Conservation (phyloP, 1,140 invertebrate genomes). For the Tetranychus urticae region DNA sequence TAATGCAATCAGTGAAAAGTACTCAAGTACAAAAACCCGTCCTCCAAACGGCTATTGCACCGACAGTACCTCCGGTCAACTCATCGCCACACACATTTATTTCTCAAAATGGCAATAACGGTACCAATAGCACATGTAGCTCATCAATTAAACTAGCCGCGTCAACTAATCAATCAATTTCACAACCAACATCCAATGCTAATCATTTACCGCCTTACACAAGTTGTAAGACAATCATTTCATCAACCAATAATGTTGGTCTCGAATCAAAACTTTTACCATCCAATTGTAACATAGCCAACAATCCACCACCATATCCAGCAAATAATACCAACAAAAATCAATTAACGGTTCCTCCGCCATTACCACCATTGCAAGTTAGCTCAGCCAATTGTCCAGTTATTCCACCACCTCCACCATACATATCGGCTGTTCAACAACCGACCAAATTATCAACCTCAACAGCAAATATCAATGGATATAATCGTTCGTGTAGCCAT, state of each 20-base stretch:
- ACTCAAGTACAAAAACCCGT: conserved; percentile 65
- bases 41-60: conserved; percentile 72
- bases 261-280: neutral
- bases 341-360: conserved; percentile 14
- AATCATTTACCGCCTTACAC: neutral
- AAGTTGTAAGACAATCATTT: neutral
- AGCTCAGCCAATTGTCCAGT: neutral
- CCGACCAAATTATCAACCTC: neutral
- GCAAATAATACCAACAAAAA: conserved; percentile 5
- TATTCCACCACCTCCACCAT: neutral
- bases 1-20: conserved; percentile 86
- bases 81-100: neutral
- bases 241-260: neutral
- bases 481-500: neutral
- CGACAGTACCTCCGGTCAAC: conserved; percentile 25
- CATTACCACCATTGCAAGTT: conserved; percentile 16
- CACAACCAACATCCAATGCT: neutral
- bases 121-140: neutral
- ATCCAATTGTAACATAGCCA: neutral
- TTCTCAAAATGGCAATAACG: neutral
- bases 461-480: neutral
- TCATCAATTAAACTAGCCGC: neutral
- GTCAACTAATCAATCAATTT: neutral
- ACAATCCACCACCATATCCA: conserved; percentile 5
- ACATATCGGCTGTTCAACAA: conserved; percentile 1